Evolutionary conservation across 1,140 invertebrate genomes (phyloP).

Genomic region (Drosophila sechellia): DNA sequence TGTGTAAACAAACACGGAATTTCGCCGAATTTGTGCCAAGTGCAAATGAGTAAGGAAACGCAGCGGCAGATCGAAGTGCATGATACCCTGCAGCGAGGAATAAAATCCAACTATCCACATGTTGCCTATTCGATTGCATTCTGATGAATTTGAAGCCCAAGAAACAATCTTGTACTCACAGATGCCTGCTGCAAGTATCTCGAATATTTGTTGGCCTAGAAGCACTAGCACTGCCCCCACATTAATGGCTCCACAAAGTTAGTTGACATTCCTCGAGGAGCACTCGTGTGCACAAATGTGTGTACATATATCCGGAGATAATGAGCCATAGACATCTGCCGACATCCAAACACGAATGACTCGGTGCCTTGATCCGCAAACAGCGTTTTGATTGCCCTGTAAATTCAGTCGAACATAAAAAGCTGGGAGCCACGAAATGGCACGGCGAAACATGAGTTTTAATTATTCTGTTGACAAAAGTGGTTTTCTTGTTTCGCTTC

Average conservation of each 20-base stretch:
- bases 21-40: slow-evolving; percentile 73
- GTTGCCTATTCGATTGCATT: too few relatives aligned
- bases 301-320: slow-evolving; percentile 17
- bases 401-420: slow-evolving; percentile 61
- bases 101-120: too few relatives aligned
- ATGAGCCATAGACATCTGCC: slow-evolving; percentile 39
- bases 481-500: slow-evolving; percentile 34
- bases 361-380: slow-evolving; percentile 34
- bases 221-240: neutral
- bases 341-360: slow-evolving; percentile 17
- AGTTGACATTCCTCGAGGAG: slow-evolving; percentile 7
- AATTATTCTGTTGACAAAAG: slow-evolving; percentile 74
- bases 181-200: neutral
- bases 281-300: neutral
- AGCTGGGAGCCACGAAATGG: slow-evolving; percentile 26
- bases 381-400: slow-evolving; percentile 42
- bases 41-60: slow-evolving; percentile 65
- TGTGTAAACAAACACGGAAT: slow-evolving; percentile 68
- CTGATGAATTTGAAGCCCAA: neutral
- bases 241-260: slow-evolving; percentile 4
- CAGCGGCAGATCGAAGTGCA: neutral
- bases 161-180: too few relatives aligned
- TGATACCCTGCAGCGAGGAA: slow-evolving; percentile 1
- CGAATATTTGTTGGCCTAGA: neutral
- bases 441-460: slow-evolving; percentile 40